Evolutionary conservation across 2,888 invertebrate species (phyloP), one percentile per base, ranked within the genome.

Genomic region (Meliscaeva auricollis): DNA sequence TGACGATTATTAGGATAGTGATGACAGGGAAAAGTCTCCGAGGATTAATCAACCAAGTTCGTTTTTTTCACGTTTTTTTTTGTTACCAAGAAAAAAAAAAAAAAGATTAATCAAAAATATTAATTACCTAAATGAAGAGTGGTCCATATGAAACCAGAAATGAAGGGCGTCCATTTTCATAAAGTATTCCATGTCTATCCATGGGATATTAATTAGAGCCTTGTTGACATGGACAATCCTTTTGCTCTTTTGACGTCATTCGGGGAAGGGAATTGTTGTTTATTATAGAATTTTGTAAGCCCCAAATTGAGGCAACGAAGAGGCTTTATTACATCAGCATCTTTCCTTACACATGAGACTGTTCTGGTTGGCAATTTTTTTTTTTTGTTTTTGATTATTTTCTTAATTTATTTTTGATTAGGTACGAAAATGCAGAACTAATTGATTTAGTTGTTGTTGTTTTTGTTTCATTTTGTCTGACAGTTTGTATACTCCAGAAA

Each of bases 1-100:
- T 11, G 38, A 69, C 22, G 44, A 38, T 62, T 41, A 41, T 69
- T 62, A 73, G 20, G 22, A 66, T 50, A 56, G 62, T 73, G 62
- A 64, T 66, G 73, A 68, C 60, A 74, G 9, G 60, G 68, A 41
- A 54, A 62, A 64, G 69, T 66, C 76, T 72, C 48, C 32, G 20
- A 76, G 56, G 54, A 81, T 81, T 81, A 81, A 76, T 81, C 76
- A 81, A 56, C 56, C 35, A 69, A 64, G 60, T 69, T 62, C 26
- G 9, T 13, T 38, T 56, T 41, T 38, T 8, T 13, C 56, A 20
- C 30, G 7, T 46, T 62, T 56, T 6, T 41, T 15, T 8, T n/a
- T 30, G 30, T 13, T 62, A 41, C 32, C n/a, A n/a, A n/a, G n/a
- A n/a, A n/a, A 26, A 50, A 64, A 72, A 66, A 72, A 69, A 75